These are phyloP conservation scores for Sardina pilchardus DNA, from an alignment of 2,113 vertebrate species.

Conservation along the genomic window DNA sequence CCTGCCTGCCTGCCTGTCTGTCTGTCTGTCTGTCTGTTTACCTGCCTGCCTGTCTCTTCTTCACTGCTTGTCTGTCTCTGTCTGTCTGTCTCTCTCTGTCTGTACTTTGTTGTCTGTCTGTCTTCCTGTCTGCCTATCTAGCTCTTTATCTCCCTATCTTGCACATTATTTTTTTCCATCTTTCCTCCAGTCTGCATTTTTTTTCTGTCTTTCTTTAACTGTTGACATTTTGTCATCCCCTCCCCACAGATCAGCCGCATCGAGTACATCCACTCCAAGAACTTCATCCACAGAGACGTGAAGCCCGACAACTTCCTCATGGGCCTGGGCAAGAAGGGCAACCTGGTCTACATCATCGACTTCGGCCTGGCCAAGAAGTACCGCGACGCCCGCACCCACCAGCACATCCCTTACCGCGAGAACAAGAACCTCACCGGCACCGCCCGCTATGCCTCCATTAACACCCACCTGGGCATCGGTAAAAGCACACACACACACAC, in stretches of 20 bases:
- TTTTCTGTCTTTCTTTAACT: neutral
- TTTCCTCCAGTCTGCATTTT: neutral
- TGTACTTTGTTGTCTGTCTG: too few species aligned
- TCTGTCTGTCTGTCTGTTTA: neutral
- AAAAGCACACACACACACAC: constrained; percentile 37
- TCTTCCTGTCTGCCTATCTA: neutral
- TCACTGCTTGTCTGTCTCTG: neutral
- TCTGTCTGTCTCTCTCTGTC: too few species aligned
- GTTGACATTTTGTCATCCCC: rapidly evolving
- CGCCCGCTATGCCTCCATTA: constrained; percentile 94
- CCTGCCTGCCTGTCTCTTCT: neutral
- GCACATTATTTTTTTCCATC: neutral
- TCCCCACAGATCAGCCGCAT: constrained; percentile 90
- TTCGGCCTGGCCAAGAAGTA: constrained; percentile 97
- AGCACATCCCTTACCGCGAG: constrained; percentile 97
- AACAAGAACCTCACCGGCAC: constrained; percentile 97
- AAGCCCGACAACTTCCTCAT: constrained; percentile 97
- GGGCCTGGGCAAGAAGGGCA: constrained; percentile 96
- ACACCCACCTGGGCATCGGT: constrained; percentile 97
- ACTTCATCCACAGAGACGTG: constrained; percentile 96
- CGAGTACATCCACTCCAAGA: constrained; percentile 98
- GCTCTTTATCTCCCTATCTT: neutral
- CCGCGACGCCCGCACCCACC: constrained; percentile 92
- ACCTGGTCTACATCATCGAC: constrained; percentile 96
- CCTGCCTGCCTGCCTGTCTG: too few species aligned